Base-by-base conservation (phyloP, 2,113 vertebrate species). In the Heptranchias perlo region DNA sequence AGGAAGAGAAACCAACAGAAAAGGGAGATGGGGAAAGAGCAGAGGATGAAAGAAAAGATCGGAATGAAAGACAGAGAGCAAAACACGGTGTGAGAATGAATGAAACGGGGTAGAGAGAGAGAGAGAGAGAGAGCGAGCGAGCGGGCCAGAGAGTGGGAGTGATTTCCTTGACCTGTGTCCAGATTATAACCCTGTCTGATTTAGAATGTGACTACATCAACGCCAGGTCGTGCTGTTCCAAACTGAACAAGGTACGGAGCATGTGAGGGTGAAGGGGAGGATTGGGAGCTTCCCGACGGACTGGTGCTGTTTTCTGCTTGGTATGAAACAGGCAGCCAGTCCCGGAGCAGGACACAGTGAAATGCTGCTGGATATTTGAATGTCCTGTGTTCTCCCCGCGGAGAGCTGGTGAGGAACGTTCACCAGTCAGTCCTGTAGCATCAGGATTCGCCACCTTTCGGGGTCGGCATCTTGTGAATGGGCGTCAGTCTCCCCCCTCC, bases 161-260 rank as follows among this genome's bases (percentile, higher is more conserved):
- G 39, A 14, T 96, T 31, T 97, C 98, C 98, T 99, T 98, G 98
- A 98, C 98, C 96, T 96, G 14, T 28, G 47, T 18, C 47, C 97
- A 99, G 99, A 99, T 99, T 96, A 99, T 99, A 96, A 99, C 99
- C 1, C 96, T 99, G 21, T 99, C 99, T 82, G 99, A 99, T 98
- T 98, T 99, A 97, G 99, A 99, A 97, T 99, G 99, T 97, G 99
- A 99, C 97, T 99, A 99, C 97, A 99, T 99, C 96, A 99, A 99
- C 0, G 99, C 99, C 28, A 97, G 99, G 97, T 98, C 99, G 0
- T 99, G 99, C 98, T 99, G 99, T 97, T 99, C 99, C 91, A 99
- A 99, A 97, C 98, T 99, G 69, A 99, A 99, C 97, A 99, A 99
- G 98, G 99, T 99, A 98, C 76, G 5, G 3, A 39, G 3, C 11